Evolutionary conservation across 2,888 invertebrate species (phyloP), one percentile per base, ranked within the genome.

Genomic region (Urechis unicinctus): DNA sequence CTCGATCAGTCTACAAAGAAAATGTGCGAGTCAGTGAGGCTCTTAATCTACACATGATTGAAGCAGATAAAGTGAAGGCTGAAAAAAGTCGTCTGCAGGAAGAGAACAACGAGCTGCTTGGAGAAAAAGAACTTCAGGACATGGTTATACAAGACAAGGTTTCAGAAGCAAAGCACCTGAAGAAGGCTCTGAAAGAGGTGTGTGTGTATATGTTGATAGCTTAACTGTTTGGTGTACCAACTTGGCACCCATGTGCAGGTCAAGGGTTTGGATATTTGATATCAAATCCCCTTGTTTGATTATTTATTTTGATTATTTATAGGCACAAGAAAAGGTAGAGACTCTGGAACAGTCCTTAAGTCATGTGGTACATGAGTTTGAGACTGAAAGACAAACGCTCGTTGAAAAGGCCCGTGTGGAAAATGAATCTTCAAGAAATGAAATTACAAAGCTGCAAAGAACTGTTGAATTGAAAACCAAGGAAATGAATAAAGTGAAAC

Each of bases 1-100:
- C 76, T n/a, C 68, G 73, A 52, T 71, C 72, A 21, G 76, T 78
- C 13, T 78, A 77, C 62, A 75, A 75, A 57, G 78, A 78, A 59
- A 78, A 78, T 62, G 72, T 75, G 22, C 62, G 75, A 3, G 57
- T 77, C 25, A 69, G 71, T 4, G 75, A 77, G 58, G 71, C 75
- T 1, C 59, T 77, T 43, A 68, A 64, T 49, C 72, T 72, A 55
- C 75, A 77, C 60, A 72, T 59, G 61, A 51, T 52, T 52, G 76
- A 77, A 55, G 73, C 70, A 6, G 73, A 74, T 21, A 53, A 66
- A 30, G 61, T 77, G 60, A 73, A 72, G 56, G 71, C 69, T 50
- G 58, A 63, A 28, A 68, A 66, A 30, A 61, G 66, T 17, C 59
- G 55, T 21, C 61, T 76, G 28, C 60, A 65, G 30, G 68, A 68